These are phyloP conservation scores for Chiridota heheva DNA, from an alignment of 35 echinoderm and acorn worm species.

Conservation along the genomic window DNA sequence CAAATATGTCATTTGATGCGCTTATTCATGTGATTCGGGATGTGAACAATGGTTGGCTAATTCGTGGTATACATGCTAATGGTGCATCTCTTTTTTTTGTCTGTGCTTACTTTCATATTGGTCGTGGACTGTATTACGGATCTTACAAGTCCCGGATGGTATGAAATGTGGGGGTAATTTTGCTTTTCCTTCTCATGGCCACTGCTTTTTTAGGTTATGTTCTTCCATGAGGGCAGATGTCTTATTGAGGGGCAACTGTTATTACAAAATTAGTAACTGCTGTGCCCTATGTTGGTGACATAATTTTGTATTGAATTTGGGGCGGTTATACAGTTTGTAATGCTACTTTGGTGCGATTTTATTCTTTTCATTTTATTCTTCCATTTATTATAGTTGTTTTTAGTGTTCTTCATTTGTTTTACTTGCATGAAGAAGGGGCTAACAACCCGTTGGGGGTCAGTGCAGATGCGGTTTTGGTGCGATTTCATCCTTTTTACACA, in stretches of 20 bases:
- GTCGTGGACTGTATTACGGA: conserved; percentile 78
- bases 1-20: conserved; percentile 59
- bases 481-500: conserved; percentile 67
- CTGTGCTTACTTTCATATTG: conserved; percentile 79
- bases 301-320: conserved; percentile 72
- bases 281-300: conserved; percentile 55
- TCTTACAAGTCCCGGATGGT: conserved; percentile 53
- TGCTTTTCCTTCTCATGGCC: conserved; percentile 48
- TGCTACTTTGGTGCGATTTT: conserved; percentile 73
- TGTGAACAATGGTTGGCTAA: conserved; percentile 78
- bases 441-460: conserved; percentile 68
- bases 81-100: conserved; percentile 78
- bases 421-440: conserved; percentile 68
- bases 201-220: conserved; percentile 85
- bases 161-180: conserved; percentile 73
- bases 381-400: conserved; percentile 68
- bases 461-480: conserved; percentile 48
- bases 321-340: conserved; percentile 80
- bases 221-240: conserved; percentile 83
- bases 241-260: conserved; percentile 82
- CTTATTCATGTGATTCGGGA: conserved; percentile 78
- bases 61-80: conserved; percentile 77
- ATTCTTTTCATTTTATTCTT: conserved; percentile 74
- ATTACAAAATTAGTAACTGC: conserved; percentile 77
- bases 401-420: conserved; percentile 56